These are phyloP conservation scores for Archips crataeganus DNA, from an alignment of 2,888 invertebrate species.

Conservation along the genomic window DNA sequence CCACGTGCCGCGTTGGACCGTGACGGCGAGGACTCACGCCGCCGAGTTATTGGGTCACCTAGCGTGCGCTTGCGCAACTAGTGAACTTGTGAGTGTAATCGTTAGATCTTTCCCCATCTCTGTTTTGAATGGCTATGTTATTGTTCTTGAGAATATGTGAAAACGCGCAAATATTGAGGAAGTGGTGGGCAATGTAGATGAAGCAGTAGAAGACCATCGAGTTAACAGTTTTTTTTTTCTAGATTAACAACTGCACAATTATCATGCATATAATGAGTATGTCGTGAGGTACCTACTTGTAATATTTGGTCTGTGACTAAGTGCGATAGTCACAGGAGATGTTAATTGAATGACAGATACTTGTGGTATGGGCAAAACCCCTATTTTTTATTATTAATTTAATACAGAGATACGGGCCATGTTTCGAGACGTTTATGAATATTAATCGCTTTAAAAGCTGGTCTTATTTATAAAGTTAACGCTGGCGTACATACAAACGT, in stretches of 20 bases:
- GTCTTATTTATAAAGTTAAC: background rate
- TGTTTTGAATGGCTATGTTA: background rate
- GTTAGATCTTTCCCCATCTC: constrained; percentile 8
- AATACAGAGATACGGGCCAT: background rate
- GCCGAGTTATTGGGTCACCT: constrained; percentile 53
- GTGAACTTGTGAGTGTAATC: constrained; percentile 36
- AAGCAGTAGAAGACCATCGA: background rate
- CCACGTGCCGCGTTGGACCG: constrained; percentile 79
- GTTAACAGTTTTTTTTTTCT: background rate
- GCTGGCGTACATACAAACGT: background rate
- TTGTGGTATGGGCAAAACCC: constrained; percentile 13
- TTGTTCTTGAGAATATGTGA: background rate
- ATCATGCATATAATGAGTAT: background rate
- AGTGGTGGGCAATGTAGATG: background rate
- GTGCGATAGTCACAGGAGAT: constrained; percentile 56
- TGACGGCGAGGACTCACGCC: constrained; percentile 57
- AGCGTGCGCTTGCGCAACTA: constrained; percentile 58
- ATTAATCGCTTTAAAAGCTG: background rate
- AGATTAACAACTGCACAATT: background rate
- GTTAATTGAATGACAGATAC: constrained; percentile 54
- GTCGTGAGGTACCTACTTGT: background rate
- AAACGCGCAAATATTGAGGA: background rate
- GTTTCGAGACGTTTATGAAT: background rate
- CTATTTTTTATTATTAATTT: constrained; percentile 1
- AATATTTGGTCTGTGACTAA: constrained; percentile 53